Evolutionary conservation across 1,140 invertebrate species (phyloP), one percentile per base, ranked within the genome.

Genomic region (Cotesia glomerata): DNA sequence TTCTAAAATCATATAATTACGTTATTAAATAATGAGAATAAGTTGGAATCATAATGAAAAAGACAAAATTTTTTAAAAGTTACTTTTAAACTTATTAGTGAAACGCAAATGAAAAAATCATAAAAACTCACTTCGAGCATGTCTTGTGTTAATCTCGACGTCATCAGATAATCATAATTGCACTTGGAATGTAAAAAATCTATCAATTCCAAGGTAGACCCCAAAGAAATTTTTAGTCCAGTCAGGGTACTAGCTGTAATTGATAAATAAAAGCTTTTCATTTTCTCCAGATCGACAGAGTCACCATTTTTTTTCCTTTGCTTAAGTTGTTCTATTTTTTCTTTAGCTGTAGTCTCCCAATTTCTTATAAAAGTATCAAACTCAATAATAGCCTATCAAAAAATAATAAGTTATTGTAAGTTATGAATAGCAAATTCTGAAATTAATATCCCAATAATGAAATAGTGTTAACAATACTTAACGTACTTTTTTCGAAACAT

Each of bases 121-220:
- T 59, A 11, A 2, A 49, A 51, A 36, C 16, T 56, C 36, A 66
- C 63, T 56, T 72, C 71, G 1, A 73, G 61, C 11, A 65, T 65
- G 18, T 73, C 71, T 54, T 68, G 71, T 52, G 67, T 73, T 26
- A 73, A 32, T 45, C 71, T 52, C 8, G 63, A 8, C 0, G 64
- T 73, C 63, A 73, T 73, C 1, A 73, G 1, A 52, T 73, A 68
- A 13, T 73, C 34, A 36, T 61, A 73, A 45, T 61, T 68, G 52
- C 52, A 56, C 11, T 51, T 32, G 39, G 62, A 34, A 9, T 26
- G 36, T 18, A 73, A 39, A 54, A 56, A 62, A 16, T 73, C 36
- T 4, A 73, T 8, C 61, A 73, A 36, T 14, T 68, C 71, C 34
- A 73, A 32, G 14, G 71, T 73, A 26, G 18, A 45, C 32, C 64